A percentile compares a stretch with the other conserved stretches of the same genome.
Conservation (phyloP, 2,888 invertebrate species). For the Drosophila prostipennis region DNA sequence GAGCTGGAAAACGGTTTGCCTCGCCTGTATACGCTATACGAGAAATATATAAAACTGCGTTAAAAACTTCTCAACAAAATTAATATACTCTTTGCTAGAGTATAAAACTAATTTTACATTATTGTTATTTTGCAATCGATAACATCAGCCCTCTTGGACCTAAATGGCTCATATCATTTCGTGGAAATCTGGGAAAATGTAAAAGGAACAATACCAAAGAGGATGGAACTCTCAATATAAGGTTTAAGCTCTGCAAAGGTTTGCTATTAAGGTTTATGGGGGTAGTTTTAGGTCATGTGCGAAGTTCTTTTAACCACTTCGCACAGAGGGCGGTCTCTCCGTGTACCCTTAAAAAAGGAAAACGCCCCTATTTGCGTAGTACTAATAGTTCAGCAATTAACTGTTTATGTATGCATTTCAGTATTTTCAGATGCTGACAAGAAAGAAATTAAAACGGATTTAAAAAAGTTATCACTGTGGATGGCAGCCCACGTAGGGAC, state of each 20-base stretch:
- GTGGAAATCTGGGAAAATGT: constrained; percentile 53
- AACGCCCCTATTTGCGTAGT: constrained; percentile 46
- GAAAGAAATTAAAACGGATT: neutral
- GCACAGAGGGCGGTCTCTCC: constrained; percentile 36
- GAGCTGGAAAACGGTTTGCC: no score
- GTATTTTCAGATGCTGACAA: neutral
- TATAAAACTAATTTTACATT: no score
- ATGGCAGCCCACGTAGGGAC: no score
- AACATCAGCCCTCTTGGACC: neutral
- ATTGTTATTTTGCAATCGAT: neutral
- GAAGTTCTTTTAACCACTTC: constrained; percentile 35
- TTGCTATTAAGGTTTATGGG: constrained; percentile 9
- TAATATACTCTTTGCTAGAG: no score
- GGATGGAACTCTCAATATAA: constrained; percentile 17
- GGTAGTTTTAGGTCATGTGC: constrained; percentile 33
- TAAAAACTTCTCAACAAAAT: no score
- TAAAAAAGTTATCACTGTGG: no score
- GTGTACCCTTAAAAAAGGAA: constrained; percentile 27
- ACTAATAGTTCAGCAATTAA: constrained; percentile 69
- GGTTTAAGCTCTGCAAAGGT: constrained; percentile 1
- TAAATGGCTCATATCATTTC: constrained; percentile 42
- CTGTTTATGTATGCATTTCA: neutral
- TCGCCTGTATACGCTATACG: no score
- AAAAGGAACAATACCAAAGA: constrained; percentile 26
- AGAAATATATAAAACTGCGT: no score